Conservation (phyloP, 2,113 vertebrate species). For the Chauna torquata region DNA sequence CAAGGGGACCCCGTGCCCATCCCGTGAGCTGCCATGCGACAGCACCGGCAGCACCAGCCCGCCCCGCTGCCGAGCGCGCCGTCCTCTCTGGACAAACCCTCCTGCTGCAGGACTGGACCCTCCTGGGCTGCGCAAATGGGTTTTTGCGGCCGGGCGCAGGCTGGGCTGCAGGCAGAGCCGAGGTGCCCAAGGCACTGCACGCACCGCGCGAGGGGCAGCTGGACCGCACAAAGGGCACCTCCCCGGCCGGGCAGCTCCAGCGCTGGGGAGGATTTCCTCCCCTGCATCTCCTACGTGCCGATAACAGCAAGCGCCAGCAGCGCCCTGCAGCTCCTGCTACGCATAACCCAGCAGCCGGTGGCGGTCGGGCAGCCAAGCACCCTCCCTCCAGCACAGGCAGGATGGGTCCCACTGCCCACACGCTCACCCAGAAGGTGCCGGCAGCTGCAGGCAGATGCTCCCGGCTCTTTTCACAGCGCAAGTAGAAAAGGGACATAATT, state of each 20-base stretch:
- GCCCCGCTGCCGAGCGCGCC: no score
- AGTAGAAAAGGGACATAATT: not conserved
- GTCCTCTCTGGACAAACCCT: not conserved
- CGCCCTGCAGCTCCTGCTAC: not conserved
- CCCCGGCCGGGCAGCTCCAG: not conserved
- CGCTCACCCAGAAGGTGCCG: not conserved
- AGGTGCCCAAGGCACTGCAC: rapidly evolving
- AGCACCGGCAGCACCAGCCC: no score
- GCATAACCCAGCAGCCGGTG: not conserved
- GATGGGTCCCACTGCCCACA: not conserved
- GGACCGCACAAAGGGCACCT: not conserved
- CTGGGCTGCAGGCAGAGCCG: not conserved
- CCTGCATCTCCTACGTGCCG: not conserved
- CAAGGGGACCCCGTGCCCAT: no score
- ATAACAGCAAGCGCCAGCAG: not conserved
- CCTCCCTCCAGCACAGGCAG: not conserved
- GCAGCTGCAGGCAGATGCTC: not conserved
- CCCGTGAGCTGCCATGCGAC: no score
- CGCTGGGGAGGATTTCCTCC: not conserved
- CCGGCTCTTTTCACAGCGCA: not conserved
- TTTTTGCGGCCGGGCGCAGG: rapidly evolving
- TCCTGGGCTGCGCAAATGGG: not conserved
- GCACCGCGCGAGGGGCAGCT: not conserved
- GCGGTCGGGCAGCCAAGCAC: not conserved
- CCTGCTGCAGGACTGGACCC: not conserved